phyloP scores from a whole-genome alignment of 2,888 invertebrate genomes.

The Cerastoderma edule region DNA sequence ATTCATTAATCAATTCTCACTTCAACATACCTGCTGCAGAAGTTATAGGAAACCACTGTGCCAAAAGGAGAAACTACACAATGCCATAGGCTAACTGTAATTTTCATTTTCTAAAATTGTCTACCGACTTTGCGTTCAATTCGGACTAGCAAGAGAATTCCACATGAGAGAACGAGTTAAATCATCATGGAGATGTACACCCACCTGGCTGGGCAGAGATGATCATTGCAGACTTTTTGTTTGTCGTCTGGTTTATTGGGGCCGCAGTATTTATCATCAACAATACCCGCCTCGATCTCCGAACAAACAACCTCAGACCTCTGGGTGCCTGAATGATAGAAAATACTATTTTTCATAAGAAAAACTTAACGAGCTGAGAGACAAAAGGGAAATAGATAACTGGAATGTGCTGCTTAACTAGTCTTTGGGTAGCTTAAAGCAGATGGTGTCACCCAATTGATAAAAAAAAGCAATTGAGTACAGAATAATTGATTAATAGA shows the following conservation, averaged over 20 bases:
- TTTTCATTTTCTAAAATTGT: background rate
- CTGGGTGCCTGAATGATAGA: slow-evolving; percentile 76
- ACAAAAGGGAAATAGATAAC: background rate
- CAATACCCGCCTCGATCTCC: slow-evolving; percentile 86
- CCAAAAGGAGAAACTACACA: no score
- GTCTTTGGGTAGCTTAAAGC: background rate
- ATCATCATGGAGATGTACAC: slow-evolving; percentile 14
- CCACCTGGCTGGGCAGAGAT: slow-evolving; percentile 87
- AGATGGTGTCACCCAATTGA: no score
- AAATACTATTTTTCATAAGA: background rate
- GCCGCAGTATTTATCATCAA: slow-evolving; percentile 85
- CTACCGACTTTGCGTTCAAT: background rate
- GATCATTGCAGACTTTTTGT: slow-evolving; percentile 88
- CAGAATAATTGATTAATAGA: no score
- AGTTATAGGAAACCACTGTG: no score
- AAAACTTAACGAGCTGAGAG: background rate
- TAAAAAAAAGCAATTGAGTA: no score
- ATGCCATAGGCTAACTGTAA: background rate
- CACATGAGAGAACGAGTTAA: no score
- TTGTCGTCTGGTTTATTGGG: slow-evolving; percentile 85
- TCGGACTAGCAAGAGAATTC: background rate
- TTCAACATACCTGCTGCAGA: no score
- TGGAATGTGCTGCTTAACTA: background rate
- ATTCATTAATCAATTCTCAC: no score
- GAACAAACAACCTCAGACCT: slow-evolving; percentile 85